Base-by-base conservation (phyloP, 1,140 invertebrate genomes). In the Tetramorium alpestre region DNA sequence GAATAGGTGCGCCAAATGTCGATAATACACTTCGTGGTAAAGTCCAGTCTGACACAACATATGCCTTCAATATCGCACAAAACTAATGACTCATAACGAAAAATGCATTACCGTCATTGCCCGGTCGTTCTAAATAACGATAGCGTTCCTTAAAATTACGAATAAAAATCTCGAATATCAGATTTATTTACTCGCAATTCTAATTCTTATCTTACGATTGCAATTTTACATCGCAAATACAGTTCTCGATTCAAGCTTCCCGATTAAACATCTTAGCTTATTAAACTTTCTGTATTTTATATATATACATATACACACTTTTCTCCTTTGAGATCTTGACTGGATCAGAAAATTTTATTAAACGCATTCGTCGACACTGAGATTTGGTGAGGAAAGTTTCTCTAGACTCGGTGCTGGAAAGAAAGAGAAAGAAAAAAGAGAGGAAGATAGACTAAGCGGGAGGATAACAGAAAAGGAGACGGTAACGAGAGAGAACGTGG, bases 1-100 rank as follows among this genome's bases (percentile, higher is more conserved):
- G 77, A 80, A 89, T 89, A 89, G 90, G 88, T 84, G 87, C 87
- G 86, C 85, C 90, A 87, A 91, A 90, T 92, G 89, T 87, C 87
- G 90, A 91, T 91, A 92, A 88, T 91, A 87, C 81, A 86, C 86
- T 85, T 75, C 67, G 56, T 44, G 13, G 84, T 85, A 58, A 69
- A 44, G 64, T 11, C 77, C 64, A 60, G 38, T 28, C 56, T 64
- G 89, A 76, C 88, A 78, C 78, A 60, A 67, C 77, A 67, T 75
- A 77, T 69, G 88, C 51, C 77, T 82, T 77, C 75, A 38, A 89
- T 90, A 77, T 77, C 25, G 7, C 56, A 47, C 62, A 28, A 75
- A 77, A 77, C 87, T 87, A 86, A 88, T 49, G 62, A 80, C 28
- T 75, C 41, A 54, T 58, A 25, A 78, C 49, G 64, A 33, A 64